These are phyloP conservation scores for Lucilia sericata DNA, from an alignment of 1,140 invertebrate genomes.

Conservation along the genomic window DNA sequence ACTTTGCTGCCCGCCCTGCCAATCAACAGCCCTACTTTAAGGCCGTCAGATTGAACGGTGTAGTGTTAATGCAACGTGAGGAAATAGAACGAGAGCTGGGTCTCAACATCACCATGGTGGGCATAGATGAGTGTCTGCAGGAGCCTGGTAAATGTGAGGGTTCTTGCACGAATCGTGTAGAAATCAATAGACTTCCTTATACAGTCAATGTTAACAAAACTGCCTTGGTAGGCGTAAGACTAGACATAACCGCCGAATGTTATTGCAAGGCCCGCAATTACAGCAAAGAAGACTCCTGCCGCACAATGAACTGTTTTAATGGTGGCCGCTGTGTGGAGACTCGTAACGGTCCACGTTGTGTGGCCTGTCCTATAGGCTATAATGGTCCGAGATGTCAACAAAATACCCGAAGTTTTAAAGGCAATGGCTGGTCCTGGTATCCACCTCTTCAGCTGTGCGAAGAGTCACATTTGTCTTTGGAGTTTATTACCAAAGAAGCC, in stretches of 20 bases:
- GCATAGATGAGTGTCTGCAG: constrained; percentile 77
- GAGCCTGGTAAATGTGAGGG: constrained; percentile 69
- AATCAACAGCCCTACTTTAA: constrained; percentile 76
- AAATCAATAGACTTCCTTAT: constrained; percentile 73
- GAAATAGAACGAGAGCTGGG: constrained; percentile 76
- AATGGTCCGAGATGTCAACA: constrained; percentile 79
- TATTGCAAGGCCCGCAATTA: constrained; percentile 73
- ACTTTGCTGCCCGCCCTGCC: constrained; percentile 76
- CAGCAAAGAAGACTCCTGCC: constrained; percentile 71
- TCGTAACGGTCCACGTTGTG: constrained; percentile 73
- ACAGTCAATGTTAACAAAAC: constrained; percentile 82
- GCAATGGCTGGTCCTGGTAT: constrained; percentile 77
- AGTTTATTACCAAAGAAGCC: constrained; percentile 75
- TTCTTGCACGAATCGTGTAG: constrained; percentile 75
- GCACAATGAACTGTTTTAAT: constrained; percentile 75
- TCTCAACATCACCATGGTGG: constrained; percentile 77
- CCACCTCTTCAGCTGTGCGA: constrained; percentile 76
- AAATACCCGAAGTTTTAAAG: constrained; percentile 75
- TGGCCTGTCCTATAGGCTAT: constrained; percentile 74
- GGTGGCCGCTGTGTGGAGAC: constrained; percentile 76
- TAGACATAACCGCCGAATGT: constrained; percentile 72
- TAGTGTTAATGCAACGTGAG: constrained; percentile 73
- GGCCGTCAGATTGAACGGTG: constrained; percentile 75
- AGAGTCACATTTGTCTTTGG: constrained; percentile 76
- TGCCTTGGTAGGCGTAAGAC: constrained; percentile 75